Conservation (phyloP, 1,140 invertebrate genomes). For the Euura lappo region DNA sequence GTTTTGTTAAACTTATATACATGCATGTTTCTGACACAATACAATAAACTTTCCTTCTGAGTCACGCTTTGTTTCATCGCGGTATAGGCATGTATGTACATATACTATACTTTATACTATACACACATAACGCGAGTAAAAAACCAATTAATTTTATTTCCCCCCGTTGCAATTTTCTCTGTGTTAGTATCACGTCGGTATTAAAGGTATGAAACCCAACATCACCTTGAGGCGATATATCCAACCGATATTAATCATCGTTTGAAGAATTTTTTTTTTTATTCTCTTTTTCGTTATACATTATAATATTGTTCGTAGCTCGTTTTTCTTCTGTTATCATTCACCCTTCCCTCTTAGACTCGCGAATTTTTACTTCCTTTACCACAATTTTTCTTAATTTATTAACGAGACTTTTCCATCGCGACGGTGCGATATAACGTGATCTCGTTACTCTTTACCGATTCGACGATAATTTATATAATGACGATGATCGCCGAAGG, state of each 20-base stretch:
- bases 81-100: neutral
- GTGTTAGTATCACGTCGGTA: neutral
- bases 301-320: no score
- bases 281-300: neutral
- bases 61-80: constrained; percentile 6
- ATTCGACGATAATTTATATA: no score
- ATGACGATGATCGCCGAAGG: no score
- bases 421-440: no score
- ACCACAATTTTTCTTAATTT: no score
- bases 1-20: neutral
- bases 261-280: no score
- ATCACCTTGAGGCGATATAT: neutral
- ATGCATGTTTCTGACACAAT: neutral
- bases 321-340: no score
- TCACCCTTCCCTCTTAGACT: no score
- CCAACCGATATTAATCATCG: no score
- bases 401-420: no score
- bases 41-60: constrained; percentile 5
- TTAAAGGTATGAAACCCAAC: neutral
- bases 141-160: neutral
- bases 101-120: neutral
- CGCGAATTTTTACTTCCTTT: no score
- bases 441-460: no score
- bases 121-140: neutral
- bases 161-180: neutral